Evolutionary conservation across 2,113 vertebrate genomes (phyloP).

Genomic region (Hippocampus comes): DNA sequence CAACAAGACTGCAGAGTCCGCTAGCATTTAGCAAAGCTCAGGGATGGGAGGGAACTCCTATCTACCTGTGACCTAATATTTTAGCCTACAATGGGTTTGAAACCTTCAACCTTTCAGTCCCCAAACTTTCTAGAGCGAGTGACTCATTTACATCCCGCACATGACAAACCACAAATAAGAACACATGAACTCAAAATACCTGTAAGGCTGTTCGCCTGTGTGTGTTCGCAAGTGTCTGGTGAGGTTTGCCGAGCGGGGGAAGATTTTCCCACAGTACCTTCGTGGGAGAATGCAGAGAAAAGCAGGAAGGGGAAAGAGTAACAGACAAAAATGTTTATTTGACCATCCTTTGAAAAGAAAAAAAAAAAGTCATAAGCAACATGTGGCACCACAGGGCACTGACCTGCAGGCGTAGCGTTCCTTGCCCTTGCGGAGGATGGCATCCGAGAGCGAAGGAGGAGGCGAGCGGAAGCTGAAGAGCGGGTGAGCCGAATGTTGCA

Average conservation of each 20-base stretch:
- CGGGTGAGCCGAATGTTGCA: slow-evolving; percentile 91
- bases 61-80: background rate
- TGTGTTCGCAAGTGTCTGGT: slow-evolving; percentile 97
- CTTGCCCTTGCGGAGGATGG: slow-evolving; percentile 98
- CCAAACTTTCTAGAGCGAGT: background rate
- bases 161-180: background rate
- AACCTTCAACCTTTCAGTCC: background rate
- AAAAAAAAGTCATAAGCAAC: background rate
- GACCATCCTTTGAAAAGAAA: background rate
- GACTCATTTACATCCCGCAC: background rate
- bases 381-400: background rate
- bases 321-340: background rate
- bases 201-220: slow-evolving; percentile 98
- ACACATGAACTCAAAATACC: slow-evolving; percentile 68
- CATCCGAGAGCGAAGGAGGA: slow-evolving; percentile 89
- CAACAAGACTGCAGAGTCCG: background rate
- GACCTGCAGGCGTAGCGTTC: slow-evolving; percentile 98
- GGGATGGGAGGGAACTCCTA: background rate
- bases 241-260: slow-evolving; percentile 96
- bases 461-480: slow-evolving; percentile 96
- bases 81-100: background rate
- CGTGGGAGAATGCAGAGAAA: slow-evolving; percentile 7
- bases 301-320: background rate
- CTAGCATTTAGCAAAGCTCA: background rate
- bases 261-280: slow-evolving; percentile 99